Percentiles rank a stretch among this genome's conserved stretches.
These are phyloP conservation scores for Malacoctenus gilli DNA, from an alignment of 2,797 vertebrate species.

Conservation along the genomic window DNA sequence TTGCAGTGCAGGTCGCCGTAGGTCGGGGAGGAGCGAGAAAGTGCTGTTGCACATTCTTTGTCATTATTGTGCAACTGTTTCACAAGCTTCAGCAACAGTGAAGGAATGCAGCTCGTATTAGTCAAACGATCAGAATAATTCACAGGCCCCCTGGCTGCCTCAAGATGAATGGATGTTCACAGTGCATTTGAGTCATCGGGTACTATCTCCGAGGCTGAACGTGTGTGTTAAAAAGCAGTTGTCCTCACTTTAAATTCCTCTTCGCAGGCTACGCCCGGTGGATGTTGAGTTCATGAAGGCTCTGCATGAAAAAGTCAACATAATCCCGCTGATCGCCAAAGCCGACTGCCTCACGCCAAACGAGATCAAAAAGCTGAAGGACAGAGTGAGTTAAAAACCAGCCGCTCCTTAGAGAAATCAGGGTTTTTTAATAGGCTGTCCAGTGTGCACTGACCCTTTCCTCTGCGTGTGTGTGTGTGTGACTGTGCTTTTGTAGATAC, in stretches of 20 bases:
- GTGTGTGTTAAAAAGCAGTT: not conserved
- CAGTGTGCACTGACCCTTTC: constrained; percentile 1
- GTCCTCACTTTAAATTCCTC: not conserved
- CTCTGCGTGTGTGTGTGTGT: constrained; percentile 5
- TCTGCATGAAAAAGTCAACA: constrained; percentile 97
- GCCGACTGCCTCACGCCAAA: constrained; percentile 95
- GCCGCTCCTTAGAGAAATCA: not conserved
- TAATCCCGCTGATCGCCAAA: constrained; percentile 96
- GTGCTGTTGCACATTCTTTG: too few relatives aligned
- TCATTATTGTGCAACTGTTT: too few relatives aligned
- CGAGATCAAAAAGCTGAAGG: constrained; percentile 97
- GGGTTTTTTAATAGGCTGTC: not conserved
- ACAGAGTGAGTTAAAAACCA: constrained; percentile 86
- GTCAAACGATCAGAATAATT: too few relatives aligned
- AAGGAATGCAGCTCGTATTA: too few relatives aligned
- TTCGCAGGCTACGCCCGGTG: constrained; percentile 89
- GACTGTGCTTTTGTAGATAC: constrained; percentile 79
- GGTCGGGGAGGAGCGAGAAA: too few relatives aligned
- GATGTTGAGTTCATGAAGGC: constrained; percentile 99
- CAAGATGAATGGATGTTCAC: too few relatives aligned
- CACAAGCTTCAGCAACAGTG: too few relatives aligned
- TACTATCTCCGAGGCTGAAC: too few relatives aligned
- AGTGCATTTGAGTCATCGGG: too few relatives aligned
- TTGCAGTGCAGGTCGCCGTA: too few relatives aligned
- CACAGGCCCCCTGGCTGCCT: too few relatives aligned